Conservation (phyloP, 2,888 invertebrate species). For the Morpho helenor region DNA sequence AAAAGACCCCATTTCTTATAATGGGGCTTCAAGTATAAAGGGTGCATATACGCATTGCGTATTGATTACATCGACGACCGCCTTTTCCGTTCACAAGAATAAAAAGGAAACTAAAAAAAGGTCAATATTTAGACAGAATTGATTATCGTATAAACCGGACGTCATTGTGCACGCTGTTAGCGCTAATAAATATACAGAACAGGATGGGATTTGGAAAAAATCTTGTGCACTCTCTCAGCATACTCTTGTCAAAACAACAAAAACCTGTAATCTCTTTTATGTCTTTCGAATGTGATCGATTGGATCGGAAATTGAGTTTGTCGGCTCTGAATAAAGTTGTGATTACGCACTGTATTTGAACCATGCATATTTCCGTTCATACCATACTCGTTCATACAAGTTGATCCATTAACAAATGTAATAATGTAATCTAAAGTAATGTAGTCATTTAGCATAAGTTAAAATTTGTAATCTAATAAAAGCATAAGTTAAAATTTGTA, state of each 20-base stretch:
- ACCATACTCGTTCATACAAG: too few relatives aligned
- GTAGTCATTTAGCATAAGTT: too few relatives aligned
- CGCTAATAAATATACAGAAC: conserved; percentile 65
- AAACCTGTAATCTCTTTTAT: conserved; percentile 32
- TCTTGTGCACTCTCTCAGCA: conserved; percentile 64
- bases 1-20: background rate
- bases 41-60: conserved; percentile 43
- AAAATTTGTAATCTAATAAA: too few relatives aligned
- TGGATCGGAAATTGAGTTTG: conserved; percentile 61
- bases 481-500: too few relatives aligned
- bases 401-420: conserved; percentile 16
- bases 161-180: conserved; percentile 56
- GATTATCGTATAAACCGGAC: conserved; percentile 64
- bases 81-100: conserved; percentile 57
- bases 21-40: conserved; percentile 32
- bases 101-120: conserved; percentile 66
- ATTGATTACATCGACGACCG: conserved; percentile 55
- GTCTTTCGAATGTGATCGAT: conserved; percentile 47
- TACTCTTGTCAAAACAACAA: conserved; percentile 59
- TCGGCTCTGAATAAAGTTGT: conserved; percentile 39
- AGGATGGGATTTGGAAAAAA: conserved; percentile 69
- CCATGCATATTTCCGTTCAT: conserved; percentile 53
- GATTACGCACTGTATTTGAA: conserved; percentile 49
- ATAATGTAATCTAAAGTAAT: too few relatives aligned
- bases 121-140: conserved; percentile 76